Conservation (phyloP, 2,797 vertebrate species). For the Microctenopoma stevenorrisi region DNA sequence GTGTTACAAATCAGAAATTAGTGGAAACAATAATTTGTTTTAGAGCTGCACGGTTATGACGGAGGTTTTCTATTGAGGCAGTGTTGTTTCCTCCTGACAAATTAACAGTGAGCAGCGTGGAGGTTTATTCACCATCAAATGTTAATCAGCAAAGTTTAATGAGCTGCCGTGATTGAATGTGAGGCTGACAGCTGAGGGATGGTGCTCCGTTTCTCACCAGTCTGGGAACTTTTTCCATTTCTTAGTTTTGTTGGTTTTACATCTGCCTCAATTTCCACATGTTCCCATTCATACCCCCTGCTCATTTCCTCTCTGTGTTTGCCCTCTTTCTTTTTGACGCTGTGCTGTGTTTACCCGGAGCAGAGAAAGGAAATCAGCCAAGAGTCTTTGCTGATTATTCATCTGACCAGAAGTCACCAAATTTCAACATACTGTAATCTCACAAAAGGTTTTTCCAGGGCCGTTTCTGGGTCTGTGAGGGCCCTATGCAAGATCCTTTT, state of each 20-base stretch:
- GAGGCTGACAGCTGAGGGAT: background rate
- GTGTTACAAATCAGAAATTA: background rate
- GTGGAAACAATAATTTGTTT: background rate
- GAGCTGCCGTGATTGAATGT: constrained; percentile 11
- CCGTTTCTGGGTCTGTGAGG: too few species aligned
- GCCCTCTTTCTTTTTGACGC: background rate
- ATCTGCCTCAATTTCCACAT: background rate
- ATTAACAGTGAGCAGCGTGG: background rate
- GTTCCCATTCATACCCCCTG: background rate
- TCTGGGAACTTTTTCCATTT: background rate
- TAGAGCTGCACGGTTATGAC: background rate
- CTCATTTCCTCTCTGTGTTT: background rate
- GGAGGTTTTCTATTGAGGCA: background rate
- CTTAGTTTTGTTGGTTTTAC: constrained; percentile 15
- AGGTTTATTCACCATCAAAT: constrained; percentile 4
- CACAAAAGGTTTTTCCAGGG: too few species aligned
- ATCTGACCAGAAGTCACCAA: too few species aligned
- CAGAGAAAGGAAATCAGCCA: background rate
- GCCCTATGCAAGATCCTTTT: too few species aligned
- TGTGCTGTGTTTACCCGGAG: background rate
- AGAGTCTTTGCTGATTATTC: background rate
- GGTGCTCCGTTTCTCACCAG: constrained; percentile 21
- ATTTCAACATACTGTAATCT: too few species aligned
- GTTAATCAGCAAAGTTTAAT: constrained; percentile 31
- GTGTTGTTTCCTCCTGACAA: background rate